Percentiles rank a stretch among this genome's conserved stretches.
Evolutionary conservation across 2,797 vertebrate genomes (phyloP).

Genomic region (Paratrypauchen microcephalus): DNA sequence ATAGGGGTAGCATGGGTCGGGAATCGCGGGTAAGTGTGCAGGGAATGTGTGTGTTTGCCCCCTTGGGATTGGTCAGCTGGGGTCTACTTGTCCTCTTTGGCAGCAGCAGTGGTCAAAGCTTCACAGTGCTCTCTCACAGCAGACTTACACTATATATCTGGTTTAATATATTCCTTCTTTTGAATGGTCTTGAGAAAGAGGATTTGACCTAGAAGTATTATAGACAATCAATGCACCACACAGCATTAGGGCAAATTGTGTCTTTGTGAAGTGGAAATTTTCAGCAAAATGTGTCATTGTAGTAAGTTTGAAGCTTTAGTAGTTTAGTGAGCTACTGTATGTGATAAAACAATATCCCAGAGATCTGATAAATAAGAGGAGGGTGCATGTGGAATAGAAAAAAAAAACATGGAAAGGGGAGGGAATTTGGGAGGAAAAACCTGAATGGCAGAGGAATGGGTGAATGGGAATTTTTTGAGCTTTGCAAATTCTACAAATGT

Average conservation of each 20-base stretch:
- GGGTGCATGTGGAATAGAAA: conserved; percentile 56
- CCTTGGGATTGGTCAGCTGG: conserved; percentile 50
- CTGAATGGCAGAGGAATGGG: conserved; percentile 68
- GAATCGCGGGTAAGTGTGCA: conserved; percentile 9
- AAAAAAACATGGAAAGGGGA: conserved; percentile 33
- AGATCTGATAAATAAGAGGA: conserved; percentile 57
- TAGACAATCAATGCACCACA: conserved; percentile 35
- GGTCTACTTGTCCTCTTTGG: conserved; percentile 65
- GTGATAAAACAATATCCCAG: conserved; percentile 69
- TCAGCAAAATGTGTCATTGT: not conserved
- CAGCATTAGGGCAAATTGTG: conserved; percentile 30
- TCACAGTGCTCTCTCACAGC: conserved; percentile 12
- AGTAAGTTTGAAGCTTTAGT: conserved; percentile 6
- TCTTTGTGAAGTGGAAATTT: conserved; percentile 10
- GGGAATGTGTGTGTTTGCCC: conserved; percentile 15
- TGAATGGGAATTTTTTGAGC: conserved; percentile 60
- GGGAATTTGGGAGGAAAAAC: conserved; percentile 44
- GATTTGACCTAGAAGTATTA: conserved; percentile 49
- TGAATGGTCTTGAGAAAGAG: conserved; percentile 3
- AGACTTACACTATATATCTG: not conserved
- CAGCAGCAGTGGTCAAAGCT: conserved; percentile 60
- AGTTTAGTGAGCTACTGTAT: conserved; percentile 29
- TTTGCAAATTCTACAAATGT: conserved; percentile 28
- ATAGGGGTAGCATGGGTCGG: conserved; percentile 24
- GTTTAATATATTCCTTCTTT: conserved; percentile 16